These are phyloP conservation scores for Himantopus leucocephalus DNA, from an alignment of 2,113 vertebrate species.

Conservation along the genomic window DNA sequence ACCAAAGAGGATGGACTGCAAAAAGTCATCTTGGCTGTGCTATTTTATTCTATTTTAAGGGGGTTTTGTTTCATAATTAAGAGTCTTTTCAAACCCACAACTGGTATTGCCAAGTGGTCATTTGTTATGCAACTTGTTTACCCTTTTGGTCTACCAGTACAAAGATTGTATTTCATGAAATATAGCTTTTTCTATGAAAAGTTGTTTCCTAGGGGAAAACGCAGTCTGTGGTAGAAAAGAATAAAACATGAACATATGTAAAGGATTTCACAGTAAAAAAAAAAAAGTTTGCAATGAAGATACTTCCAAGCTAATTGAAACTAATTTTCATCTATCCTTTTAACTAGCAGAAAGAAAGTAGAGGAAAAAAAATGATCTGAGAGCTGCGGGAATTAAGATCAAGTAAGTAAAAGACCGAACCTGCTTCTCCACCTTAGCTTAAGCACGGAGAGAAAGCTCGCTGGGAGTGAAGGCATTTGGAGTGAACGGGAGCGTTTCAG, in stretches of 20 bases:
- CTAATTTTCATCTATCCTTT: not conserved
- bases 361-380: not conserved
- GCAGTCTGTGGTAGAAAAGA: not conserved
- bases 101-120: conserved; percentile 38
- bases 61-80: conserved; percentile 31
- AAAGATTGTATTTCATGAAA: conserved; percentile 33
- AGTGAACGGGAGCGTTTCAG: not conserved
- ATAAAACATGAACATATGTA: conserved; percentile 22
- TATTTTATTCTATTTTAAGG: conserved; percentile 47
- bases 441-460: not conserved
- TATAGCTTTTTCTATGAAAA: conserved; percentile 21
- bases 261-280: not conserved
- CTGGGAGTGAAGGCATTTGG: not conserved
- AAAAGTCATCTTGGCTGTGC: conserved; percentile 10
- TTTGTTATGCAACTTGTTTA: conserved; percentile 62
- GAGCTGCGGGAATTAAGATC: not conserved
- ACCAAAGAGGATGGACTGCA: conserved; percentile 8
- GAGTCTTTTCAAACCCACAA: conserved; percentile 46
- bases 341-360: not conserved
- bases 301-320: not conserved
- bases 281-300: not conserved
- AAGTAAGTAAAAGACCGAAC: not conserved
- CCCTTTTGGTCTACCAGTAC: conserved; percentile 23
- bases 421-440: not conserved
- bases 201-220: conserved; percentile 17